phyloP scores from a whole-genome alignment of 2,113 vertebrate genomes.

The Urocitellus parryii region DNA sequence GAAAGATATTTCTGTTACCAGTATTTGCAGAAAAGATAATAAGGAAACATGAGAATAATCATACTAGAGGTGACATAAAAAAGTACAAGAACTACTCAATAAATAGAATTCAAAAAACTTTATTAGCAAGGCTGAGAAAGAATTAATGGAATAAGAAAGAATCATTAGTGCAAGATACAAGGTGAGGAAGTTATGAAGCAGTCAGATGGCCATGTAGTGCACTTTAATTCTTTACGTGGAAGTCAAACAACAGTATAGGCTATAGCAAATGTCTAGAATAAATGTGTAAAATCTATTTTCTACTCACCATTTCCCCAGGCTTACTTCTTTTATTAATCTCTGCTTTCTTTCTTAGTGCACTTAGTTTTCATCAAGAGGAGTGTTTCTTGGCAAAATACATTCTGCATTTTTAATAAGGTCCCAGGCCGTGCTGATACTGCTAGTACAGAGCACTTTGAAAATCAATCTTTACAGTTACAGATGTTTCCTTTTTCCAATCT shows the following conservation, averaged over 20 bases:
- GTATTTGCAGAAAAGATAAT: neutral
- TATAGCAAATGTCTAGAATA: neutral
- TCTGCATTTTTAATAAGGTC: neutral
- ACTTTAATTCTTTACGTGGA: neutral
- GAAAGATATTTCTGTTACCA: neutral
- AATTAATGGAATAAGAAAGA: neutral
- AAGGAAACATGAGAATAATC: neutral
- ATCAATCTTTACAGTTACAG: neutral
- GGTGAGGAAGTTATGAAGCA: neutral
- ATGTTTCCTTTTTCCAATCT: neutral
- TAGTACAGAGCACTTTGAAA: neutral
- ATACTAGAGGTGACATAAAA: neutral
- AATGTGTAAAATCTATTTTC: neutral
- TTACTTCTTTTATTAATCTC: neutral
- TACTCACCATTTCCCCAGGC: neutral
- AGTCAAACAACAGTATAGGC: neutral
- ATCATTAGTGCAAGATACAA: neutral
- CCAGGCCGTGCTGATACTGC: neutral
- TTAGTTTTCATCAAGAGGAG: neutral
- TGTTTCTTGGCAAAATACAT: neutral
- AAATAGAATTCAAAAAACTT: neutral
- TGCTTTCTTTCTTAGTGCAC: neutral
- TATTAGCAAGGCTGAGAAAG: neutral
- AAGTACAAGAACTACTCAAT: neutral
- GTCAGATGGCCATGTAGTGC: accelerated